Conservation (phyloP, 2,113 vertebrate genomes). For the Colius striatus region DNA sequence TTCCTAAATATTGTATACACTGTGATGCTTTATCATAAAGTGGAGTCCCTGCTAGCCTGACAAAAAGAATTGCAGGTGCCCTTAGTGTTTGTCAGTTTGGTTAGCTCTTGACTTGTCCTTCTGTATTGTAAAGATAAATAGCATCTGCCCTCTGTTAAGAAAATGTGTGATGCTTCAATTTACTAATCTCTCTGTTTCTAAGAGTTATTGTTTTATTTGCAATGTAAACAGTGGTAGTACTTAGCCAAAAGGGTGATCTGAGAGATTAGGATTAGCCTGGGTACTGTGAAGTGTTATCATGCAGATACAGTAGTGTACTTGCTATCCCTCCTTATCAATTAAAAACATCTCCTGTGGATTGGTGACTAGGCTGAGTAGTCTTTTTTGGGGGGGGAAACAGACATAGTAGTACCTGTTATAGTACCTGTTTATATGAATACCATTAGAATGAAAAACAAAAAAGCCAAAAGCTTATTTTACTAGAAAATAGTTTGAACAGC, state of each 20-base stretch:
- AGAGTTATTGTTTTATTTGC: slow-evolving; percentile 25
- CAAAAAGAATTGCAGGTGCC: slow-evolving; percentile 25
- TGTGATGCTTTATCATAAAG: not conserved
- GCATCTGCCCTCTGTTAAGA: slow-evolving; percentile 17
- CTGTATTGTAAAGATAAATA: slow-evolving; percentile 24
- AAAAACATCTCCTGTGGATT: not conserved
- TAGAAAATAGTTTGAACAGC: not conserved
- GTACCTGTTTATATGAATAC: not conserved
- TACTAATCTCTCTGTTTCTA: not conserved
- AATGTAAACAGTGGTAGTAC: not conserved
- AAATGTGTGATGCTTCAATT: not conserved
- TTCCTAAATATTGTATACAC: not conserved
- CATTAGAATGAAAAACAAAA: accelerated
- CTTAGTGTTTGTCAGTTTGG: not conserved
- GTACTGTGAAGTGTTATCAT: not conserved
- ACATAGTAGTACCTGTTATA: accelerated
- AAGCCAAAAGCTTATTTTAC: not conserved
- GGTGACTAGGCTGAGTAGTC: not conserved
- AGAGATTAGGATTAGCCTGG: not conserved
- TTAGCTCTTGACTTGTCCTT: slow-evolving; percentile 24
- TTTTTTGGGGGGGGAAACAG: not conserved
- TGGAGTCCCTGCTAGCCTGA: not conserved
- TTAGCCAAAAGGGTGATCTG: not conserved
- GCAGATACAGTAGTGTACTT: not conserved
- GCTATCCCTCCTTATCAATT: not conserved